Conservation (phyloP, 2,113 vertebrate genomes). For the Furnarius figulus region DNA sequence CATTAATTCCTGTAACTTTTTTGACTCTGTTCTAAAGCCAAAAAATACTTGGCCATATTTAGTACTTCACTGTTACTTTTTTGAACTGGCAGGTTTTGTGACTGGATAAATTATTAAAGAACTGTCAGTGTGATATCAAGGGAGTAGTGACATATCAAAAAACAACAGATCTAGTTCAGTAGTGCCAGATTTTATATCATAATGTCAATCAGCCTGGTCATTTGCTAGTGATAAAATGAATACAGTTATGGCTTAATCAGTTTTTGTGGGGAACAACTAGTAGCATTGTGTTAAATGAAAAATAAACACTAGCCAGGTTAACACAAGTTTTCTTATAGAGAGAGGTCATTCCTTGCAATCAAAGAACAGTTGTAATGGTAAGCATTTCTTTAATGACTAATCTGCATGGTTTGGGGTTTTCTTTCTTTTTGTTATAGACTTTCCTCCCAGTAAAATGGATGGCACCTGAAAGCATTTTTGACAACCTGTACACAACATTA, state of each 20-base stretch:
- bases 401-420: not conserved
- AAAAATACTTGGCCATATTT: not conserved
- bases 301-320: not conserved
- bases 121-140: not conserved
- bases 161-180: not conserved
- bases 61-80: not conserved
- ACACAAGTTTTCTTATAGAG: not conserved
- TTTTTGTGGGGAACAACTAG: not conserved
- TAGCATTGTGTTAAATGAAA: not conserved
- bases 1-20: not conserved
- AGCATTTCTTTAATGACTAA: not conserved
- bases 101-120: not conserved
- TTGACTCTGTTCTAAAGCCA: not conserved
- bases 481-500: conserved; percentile 95
- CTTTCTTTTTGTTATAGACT: conserved; percentile 77
- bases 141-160: not conserved
- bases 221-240: not conserved
- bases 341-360: not conserved
- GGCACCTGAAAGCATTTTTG: conserved; percentile 99
- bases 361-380: not conserved
- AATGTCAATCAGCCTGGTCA: not conserved
- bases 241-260: not conserved
- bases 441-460: conserved; percentile 99
- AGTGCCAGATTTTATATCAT: not conserved
- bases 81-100: not conserved